Evolutionary conservation across 2,797 vertebrate species (phyloP).

Genomic region (Chiloscyllium punctatum): DNA sequence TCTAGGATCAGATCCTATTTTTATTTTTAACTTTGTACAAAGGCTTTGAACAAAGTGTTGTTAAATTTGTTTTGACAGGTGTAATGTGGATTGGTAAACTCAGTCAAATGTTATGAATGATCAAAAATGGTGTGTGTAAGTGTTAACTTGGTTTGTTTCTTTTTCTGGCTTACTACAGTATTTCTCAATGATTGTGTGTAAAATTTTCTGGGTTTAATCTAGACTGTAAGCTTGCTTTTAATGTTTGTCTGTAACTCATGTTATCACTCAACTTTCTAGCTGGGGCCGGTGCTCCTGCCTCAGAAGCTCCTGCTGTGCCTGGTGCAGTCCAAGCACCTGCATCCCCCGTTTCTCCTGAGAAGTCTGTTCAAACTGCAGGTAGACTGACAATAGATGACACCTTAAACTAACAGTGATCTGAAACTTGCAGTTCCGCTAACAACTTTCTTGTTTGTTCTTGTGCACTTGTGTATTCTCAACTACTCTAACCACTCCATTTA

Average conservation of each 20-base stretch:
- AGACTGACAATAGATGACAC: conserved; percentile 38
- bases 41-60: background rate
- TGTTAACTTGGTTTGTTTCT: background rate
- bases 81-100: background rate
- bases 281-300: conserved; percentile 39
- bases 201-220: conserved; percentile 7
- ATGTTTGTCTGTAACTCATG: conserved; percentile 42
- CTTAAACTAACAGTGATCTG: conserved; percentile 28
- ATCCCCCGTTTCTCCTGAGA: conserved; percentile 41
- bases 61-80: background rate
- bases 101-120: background rate
- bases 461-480: background rate
- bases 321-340: conserved; percentile 37
- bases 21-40: background rate
- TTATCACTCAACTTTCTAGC: conserved; percentile 39
- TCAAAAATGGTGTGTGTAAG: background rate
- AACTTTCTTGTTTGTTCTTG: conserved; percentile 8
- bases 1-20: background rate
- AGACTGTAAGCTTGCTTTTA: conserved; percentile 40
- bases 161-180: background rate
- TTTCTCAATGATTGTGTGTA: background rate
- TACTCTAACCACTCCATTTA: background rate
- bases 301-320: conserved; percentile 26
- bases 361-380: conserved; percentile 46
- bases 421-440: conserved; percentile 29